A percentile compares a stretch with the other conserved stretches of the same genome.
phyloP scores from a whole-genome alignment of 2,888 invertebrate genomes.

The Penaeus monodon region DNA sequence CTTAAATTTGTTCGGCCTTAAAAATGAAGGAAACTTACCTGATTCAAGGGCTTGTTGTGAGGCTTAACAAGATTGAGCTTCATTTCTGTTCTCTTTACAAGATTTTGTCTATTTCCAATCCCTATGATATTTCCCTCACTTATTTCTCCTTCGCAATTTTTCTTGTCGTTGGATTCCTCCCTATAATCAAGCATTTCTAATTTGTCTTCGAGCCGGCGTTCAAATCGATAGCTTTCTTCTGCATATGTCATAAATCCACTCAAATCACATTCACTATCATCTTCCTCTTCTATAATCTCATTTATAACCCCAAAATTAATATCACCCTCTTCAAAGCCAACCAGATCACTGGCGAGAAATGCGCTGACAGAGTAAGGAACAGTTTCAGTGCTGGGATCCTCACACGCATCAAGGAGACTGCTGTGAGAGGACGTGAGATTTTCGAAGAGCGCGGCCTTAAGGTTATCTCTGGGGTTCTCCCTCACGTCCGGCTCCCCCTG shows the following conservation, averaged over 20 bases:
- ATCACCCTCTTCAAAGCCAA: not conserved
- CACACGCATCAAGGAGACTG: constrained; percentile 2
- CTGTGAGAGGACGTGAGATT: constrained; percentile 1
- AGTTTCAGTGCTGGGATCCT: not conserved
- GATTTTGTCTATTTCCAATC: too few relatives aligned
- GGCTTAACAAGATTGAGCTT: too few relatives aligned
- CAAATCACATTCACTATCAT: constrained; percentile 43
- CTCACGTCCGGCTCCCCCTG: not conserved
- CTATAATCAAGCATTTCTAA: constrained; percentile 22
- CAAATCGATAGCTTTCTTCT: constrained; percentile 40
- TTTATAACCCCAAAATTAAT: constrained; percentile 15
- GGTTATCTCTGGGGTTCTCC: not conserved
- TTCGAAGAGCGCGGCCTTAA: not conserved
- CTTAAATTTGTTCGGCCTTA: too few relatives aligned
- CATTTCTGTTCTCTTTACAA: too few relatives aligned
- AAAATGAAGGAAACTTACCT: too few relatives aligned
- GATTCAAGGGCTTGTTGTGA: too few relatives aligned
- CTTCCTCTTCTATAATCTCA: constrained; percentile 41
- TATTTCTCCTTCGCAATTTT: too few relatives aligned
- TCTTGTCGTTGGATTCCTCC: not conserved
- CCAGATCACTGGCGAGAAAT: not conserved
- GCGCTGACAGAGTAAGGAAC: not conserved
- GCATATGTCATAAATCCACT: constrained; percentile 12
- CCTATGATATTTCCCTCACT: too few relatives aligned
- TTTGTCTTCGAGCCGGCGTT: constrained; percentile 35